Evolutionary conservation across 2,113 vertebrate species (phyloP), one percentile per base, ranked within the genome.

Genomic region (Alaudala cheleensis): DNA sequence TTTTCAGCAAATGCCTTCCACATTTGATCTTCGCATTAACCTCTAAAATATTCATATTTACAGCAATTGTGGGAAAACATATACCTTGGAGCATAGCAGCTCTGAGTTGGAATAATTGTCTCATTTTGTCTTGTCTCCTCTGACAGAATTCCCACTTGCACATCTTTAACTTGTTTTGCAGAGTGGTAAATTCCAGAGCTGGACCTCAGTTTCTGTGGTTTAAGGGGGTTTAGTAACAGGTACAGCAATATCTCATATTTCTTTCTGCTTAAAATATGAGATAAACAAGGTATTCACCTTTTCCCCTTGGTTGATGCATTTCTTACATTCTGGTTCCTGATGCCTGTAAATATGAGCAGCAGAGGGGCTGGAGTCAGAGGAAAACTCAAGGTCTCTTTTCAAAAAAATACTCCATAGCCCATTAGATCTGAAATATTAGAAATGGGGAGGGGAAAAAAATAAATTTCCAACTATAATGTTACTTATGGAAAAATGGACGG

Each of bases 41-140:
- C 93, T 96, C 91, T 95, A 76, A 96, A 96, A 95, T 95, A 96
- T 96, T 96, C 86, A 82, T 96, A 96, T 97, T 97, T 96, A 96
- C 81, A 80, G 86, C 86, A 87, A 85, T 90, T 92, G 65, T 83
- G 76, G 65, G 76, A 81, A 94, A 94, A 82, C 3, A 8, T 87
- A 80, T 67, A 93, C 69, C 80, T 90, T 88, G 54, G 74, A 92
- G 82, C 79, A 22, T 69, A 73, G 79, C 77, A 61, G 49, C 74
- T 73, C 81, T 25, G 85, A 86, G 76, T 56, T 88, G 40, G 57
- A 96, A 65, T 92, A 92, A 80, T 64, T 91, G 69, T 80, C 47
- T 87, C 82, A 34, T 91, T 96, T 84, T 86, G 66, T 84, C 88
- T 81, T 73, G 65, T 81, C 77, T 89, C 77, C 76, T 47, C 76